Conservation (phyloP, 1,140 invertebrate species). For the Leptonema lineaticorne region DNA sequence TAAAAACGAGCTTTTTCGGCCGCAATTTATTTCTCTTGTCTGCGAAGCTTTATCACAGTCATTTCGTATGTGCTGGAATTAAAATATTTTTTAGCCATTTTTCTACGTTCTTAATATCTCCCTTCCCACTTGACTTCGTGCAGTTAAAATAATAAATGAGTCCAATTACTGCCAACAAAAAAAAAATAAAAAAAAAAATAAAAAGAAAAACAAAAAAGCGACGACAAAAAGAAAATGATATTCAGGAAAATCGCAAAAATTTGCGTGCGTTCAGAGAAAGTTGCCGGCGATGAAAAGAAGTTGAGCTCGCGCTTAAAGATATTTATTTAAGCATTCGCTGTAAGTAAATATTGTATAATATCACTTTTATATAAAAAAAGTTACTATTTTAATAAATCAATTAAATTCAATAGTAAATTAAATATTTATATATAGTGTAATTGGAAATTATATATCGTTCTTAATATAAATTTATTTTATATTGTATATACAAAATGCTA, state of each 20-base stretch:
- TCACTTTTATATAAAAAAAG: no score
- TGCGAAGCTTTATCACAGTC: slow-evolving; percentile 23
- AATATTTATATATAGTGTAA: no score
- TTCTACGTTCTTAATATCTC: background rate
- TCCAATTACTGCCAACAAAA: slow-evolving; percentile 28
- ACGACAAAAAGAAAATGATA: background rate
- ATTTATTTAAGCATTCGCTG: slow-evolving; percentile 10
- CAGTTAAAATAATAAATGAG: slow-evolving; percentile 33
- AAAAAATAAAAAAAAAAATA: slow-evolving; percentile 20
- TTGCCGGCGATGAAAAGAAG: background rate
- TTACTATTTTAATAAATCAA: no score
- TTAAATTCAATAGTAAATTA: no score
- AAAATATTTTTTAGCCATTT: slow-evolving; percentile 3
- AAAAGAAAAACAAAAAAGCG: slow-evolving; percentile 5
- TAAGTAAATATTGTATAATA: no score
- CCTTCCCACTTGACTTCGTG: background rate
- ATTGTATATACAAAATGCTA: no score
- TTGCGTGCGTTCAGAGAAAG: background rate
- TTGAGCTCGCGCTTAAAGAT: background rate
- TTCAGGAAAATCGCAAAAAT: no score
- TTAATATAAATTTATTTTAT: no score
- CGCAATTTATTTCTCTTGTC: slow-evolving; percentile 16
- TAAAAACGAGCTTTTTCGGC: background rate
- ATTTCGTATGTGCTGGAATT: slow-evolving; percentile 15
- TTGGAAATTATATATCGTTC: no score